Base-by-base conservation (phyloP, 2,888 invertebrate species). In the Melitaea athalia region DNA sequence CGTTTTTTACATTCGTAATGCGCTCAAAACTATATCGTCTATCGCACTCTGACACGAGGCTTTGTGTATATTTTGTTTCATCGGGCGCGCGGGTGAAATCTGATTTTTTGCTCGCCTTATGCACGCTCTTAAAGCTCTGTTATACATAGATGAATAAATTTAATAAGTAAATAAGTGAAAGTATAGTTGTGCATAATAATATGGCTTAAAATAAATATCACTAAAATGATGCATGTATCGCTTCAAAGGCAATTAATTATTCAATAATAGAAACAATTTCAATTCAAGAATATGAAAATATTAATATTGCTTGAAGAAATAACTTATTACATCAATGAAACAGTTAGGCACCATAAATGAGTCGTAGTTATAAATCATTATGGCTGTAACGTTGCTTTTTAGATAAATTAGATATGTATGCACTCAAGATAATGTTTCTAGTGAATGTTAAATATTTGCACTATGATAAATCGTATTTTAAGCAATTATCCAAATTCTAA, bases 381-480 rank as follows among this genome's bases (percentile, higher is more conserved):
- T 33, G 15, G 38, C 57, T 57, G 42, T 57, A 42, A 57, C 42
- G 15, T 57, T 57, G 57, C 42, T 57, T 57, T 57, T 57, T 57
- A 57, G 57, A 57, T 55, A 55, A 55, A 33, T 42, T 42, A 10
- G 15, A 57, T 57, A 15, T 42, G 4, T 42, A 57, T 57, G 57
- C 57, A 57, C 38, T 57, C 42, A 57, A 42, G 57, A 57, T 57
- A 57, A 42, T 15, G 38, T 42, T 42, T 42, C 10, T 42, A 15
- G 42, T 57, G 42, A 57, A 57, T 33, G 53, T 33, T 55, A 33
- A 55, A 55, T 55, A 55, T 55, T 55, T 12, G 31, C 53, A 14
- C 5, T 55, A 55, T 14, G 14, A 6, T 14, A 55, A 7, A 7
- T 55, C 31, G 31, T 14, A 38, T 38, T 38, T 38, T 38, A 38